Base-by-base conservation (phyloP, 2,888 invertebrate genomes). In the Cryptops parisi region DNA sequence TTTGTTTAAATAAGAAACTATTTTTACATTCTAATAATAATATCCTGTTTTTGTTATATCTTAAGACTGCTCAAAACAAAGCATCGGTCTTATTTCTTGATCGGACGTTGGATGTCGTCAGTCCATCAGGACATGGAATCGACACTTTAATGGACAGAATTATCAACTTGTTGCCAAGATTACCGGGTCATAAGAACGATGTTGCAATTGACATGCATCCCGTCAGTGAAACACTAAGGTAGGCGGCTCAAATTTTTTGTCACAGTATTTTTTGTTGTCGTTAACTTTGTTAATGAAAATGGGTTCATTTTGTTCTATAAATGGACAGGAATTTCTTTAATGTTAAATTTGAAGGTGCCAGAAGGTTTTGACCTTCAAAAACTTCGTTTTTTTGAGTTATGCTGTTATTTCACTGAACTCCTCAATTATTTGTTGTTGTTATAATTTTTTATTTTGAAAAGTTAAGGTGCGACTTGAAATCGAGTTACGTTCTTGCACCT, bases 191-290 rank as follows among this genome's bases (percentile, higher is more conserved):
- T 62, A 68, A 69, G 41, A 77, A 74, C 60, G 82, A 82, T 62
- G 74, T 80, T 2, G 75, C 77, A 9, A 74, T 82, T 2, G 74
- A 78, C 58, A 78, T 81, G 78, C 72, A 77, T n/a, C 68, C 76
- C 0, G 62, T 81, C 1, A 77, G 78, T 62, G 66, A 71, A 55
- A 72, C 74, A 57, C 70, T 70, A 62, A 65, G 68, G 76, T 76
- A n/a, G n/a, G n/a, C n/a, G 55, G 58, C 60, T 59, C 50, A 41
- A 19, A n/a, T 41, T 24, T 24, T 41, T 19, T 25, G 19, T 53
- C n/a, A n/a, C n/a, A n/a, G n/a, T n/a, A n/a, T n/a, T n/a, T n/a
- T n/a, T n/a, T n/a, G n/a, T n/a, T n/a, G n/a, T n/a, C n/a, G n/a
- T n/a, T n/a, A 47, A 25, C 33, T 19, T 26, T 47, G 22, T 24